phyloP scores from a whole-genome alignment of 2,888 invertebrate species.

The Leptarthrus brevirostris region DNA sequence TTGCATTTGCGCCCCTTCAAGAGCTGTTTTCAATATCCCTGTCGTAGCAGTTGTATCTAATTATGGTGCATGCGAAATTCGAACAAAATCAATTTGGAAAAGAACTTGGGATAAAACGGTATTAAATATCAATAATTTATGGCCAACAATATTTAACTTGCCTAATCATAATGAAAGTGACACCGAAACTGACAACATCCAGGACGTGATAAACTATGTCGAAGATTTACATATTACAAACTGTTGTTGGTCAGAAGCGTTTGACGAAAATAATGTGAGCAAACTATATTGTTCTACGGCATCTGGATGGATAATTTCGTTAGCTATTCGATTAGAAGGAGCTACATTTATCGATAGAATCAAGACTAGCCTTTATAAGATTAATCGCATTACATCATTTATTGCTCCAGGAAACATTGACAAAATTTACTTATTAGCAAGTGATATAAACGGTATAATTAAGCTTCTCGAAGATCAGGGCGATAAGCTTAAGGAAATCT shows the following conservation, averaged over 20 bases:
- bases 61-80: conserved; percentile 59
- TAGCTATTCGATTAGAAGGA: conserved; percentile 44
- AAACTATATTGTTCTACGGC: conserved; percentile 58
- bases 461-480: conserved; percentile 57
- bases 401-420: conserved; percentile 4
- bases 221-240: conserved; percentile 60
- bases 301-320: conserved; percentile 59
- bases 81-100: conserved; percentile 53
- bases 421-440: conserved; percentile 59
- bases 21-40: background rate
- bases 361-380: conserved; percentile 32
- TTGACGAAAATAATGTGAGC: background rate
- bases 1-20: background rate
- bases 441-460: conserved; percentile 59
- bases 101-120: conserved; percentile 56
- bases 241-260: conserved; percentile 57
- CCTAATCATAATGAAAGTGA: background rate
- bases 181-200: background rate
- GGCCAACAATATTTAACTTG: conserved; percentile 52
- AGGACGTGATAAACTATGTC: conserved; percentile 54
- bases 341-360: conserved; percentile 45
- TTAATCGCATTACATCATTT: conserved; percentile 45
- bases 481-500: conserved; percentile 54
- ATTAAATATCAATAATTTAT: conserved; percentile 54
- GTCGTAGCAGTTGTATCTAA: conserved; percentile 58